Evolutionary conservation across 2,797 vertebrate species (phyloP).

Genomic region (Gymnocypris eckloni): DNA sequence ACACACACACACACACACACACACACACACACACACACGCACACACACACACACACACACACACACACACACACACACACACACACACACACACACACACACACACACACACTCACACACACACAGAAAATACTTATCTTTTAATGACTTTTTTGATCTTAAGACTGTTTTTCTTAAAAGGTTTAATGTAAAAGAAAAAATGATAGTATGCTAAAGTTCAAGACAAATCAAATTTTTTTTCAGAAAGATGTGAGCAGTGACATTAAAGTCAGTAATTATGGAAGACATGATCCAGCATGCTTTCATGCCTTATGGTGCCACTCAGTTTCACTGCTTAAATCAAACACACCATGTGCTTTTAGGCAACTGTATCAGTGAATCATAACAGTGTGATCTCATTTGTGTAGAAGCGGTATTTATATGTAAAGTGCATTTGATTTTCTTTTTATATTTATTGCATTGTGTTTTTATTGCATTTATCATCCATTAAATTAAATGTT

Average conservation of each 20-base stretch:
- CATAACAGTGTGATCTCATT: neutral
- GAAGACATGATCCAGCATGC: conserved; percentile 32
- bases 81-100: too few species aligned
- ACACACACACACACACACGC: too few species aligned
- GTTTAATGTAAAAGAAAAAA: neutral
- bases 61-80: too few species aligned
- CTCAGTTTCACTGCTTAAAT: neutral
- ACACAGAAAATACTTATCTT: neutral
- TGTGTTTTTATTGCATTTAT: neutral
- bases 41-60: too few species aligned
- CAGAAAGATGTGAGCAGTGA: neutral
- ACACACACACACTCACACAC: too few species aligned
- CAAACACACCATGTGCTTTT: neutral
- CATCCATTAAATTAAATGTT: neutral
- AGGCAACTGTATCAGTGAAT: neutral
- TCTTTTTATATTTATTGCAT: neutral
- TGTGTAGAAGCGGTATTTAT: too few species aligned
- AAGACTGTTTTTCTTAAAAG: neutral
- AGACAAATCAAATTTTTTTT: neutral
- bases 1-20: too few species aligned
- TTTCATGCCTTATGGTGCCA: neutral
- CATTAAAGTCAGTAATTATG: neutral
- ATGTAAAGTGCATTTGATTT: neutral
- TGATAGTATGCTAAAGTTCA: neutral
- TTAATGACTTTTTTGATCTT: neutral